Evolutionary conservation across 2,888 invertebrate genomes (phyloP), one percentile per base, ranked within the genome.

Genomic region (Noctua janthina): DNA sequence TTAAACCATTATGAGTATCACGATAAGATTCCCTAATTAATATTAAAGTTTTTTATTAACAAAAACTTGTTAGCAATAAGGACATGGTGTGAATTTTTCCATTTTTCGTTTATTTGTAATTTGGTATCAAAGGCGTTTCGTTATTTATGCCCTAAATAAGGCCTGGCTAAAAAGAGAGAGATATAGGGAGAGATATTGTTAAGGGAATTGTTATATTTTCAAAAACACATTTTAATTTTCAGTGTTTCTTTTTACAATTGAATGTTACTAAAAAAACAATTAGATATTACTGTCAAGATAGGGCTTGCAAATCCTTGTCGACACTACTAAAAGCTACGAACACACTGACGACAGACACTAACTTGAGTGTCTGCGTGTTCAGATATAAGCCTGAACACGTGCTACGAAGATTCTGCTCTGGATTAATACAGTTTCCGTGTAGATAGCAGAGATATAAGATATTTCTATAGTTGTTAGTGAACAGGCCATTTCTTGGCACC

Each of bases 21-120:
- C 49, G 35, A 76, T 83, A 71, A 71, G 67, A 71, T 62, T 56
- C 23, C 29, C 56, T 76, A 11, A 66, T 56, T 72, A 59, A 59
- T 74, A 73, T 70, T 66, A n/a, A 78, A 54, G 23, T 66, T 51
- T 70, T 76, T 76, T 74, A 20, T 62, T 74, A 49, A 71, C 54
- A 66, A 80, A 39, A 59, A 51, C 8, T 51, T 39, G 46, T 54
- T 2, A 69, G 64, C 49, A 64, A 17, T 51, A 46, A 46, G 23
- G 54, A 71, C 29, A 66, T 4, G 43, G n/a, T 75, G 43, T 59
- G 59, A 59, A 43, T 51, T 51, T 68, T 49, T 13, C 23, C 67
- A 68, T 72, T 51, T 7, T 15, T 43, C 15, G 17, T 62, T 62
- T 56, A 56, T 23, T 56, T 56, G 23, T 56, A 10, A 56, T 56